Evolutionary conservation across 2,888 invertebrate species (phyloP).

Genomic region (Phragmatobia fuliginosa): DNA sequence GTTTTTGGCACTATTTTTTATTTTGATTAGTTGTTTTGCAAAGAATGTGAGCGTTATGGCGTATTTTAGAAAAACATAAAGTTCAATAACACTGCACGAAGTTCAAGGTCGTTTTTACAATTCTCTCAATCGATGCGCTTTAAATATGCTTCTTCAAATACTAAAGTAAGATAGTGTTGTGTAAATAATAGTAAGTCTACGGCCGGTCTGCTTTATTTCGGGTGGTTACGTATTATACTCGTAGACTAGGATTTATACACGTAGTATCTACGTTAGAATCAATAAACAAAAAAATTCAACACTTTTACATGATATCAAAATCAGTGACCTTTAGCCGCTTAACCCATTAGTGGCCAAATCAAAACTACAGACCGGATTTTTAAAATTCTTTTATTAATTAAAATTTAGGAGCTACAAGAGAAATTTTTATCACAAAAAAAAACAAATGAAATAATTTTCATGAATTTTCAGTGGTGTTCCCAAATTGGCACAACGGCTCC

Average conservation of each 20-base stretch:
- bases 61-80: neutral
- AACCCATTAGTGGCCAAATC: too few relatives aligned
- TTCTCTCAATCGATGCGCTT: neutral
- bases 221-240: neutral
- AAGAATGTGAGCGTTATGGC: neutral
- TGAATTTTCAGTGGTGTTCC: too few relatives aligned
- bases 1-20: neutral
- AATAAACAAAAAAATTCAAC: neutral
- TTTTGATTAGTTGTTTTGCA: neutral
- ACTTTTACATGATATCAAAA: neutral
- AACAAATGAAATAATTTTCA: too few relatives aligned
- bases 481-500: too few relatives aligned
- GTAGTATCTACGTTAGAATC: neutral
- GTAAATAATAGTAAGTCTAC: neutral
- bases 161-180: neutral
- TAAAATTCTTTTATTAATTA: too few relatives aligned
- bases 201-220: neutral
- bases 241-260: neutral
- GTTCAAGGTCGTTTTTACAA: neutral
- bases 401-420: too few relatives aligned
- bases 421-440: too few relatives aligned
- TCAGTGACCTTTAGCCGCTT: neutral
- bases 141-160: neutral
- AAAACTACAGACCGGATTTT: too few relatives aligned
- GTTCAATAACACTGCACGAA: neutral